These are phyloP conservation scores for Rhinoraja longicauda DNA, from an alignment of 2,797 vertebrate genomes.

Conservation along the genomic window DNA sequence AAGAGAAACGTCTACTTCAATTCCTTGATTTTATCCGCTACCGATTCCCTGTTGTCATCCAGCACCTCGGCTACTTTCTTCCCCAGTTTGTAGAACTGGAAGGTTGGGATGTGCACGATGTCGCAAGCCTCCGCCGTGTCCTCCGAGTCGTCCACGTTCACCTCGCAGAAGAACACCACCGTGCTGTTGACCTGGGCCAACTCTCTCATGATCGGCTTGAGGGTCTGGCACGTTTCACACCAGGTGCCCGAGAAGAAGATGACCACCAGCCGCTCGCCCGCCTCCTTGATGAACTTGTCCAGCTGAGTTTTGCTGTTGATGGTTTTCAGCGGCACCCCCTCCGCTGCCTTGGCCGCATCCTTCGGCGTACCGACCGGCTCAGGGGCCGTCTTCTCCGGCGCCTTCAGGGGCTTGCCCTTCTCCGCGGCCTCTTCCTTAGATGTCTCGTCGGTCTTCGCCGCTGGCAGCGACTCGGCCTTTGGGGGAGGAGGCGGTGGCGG, in stretches of 20 bases:
- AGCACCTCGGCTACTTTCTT: slow-evolving; percentile 15
- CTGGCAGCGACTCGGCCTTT: neutral
- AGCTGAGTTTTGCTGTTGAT: neutral
- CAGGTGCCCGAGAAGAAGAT: slow-evolving; percentile 32
- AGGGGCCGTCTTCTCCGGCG: neutral
- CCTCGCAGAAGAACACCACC: neutral
- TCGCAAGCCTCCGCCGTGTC: slow-evolving; percentile 34
- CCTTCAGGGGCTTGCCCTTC: neutral
- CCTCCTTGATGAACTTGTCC: neutral
- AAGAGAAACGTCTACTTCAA: neutral
- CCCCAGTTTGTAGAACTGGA: slow-evolving; percentile 21
- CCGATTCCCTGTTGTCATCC: neutral
- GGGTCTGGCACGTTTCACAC: neutral
- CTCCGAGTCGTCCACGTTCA: slow-evolving; percentile 34
- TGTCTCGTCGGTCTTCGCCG: no score
- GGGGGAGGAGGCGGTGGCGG: no score
- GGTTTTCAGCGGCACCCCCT: neutral
- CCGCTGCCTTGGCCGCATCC: neutral
- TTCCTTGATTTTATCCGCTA: neutral
- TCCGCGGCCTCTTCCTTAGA: neutral
- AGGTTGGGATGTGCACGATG: slow-evolving; percentile 29
- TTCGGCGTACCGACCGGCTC: no score
- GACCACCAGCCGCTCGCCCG: slow-evolving; percentile 28
- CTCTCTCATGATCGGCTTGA: neutral
- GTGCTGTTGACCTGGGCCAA: neutral